These are phyloP conservation scores for Dichetophora obliterata DNA, from an alignment of 2,888 invertebrate genomes.

Conservation along the genomic window DNA sequence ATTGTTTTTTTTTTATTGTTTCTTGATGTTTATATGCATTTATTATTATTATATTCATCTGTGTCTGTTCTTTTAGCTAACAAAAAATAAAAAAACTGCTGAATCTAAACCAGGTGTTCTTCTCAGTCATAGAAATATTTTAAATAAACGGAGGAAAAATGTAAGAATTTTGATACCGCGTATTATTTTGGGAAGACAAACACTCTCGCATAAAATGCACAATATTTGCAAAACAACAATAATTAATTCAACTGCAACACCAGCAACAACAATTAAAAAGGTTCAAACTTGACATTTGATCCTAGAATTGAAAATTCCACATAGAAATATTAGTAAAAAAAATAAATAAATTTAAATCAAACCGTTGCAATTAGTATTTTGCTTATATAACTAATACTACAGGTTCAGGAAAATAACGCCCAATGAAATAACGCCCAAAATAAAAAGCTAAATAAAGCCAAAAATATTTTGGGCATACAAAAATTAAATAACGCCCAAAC, in stretches of 20 bases:
- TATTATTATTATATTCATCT: slow-evolving; percentile 30
- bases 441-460: too few relatives aligned
- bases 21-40: slow-evolving; percentile 42
- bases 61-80: slow-evolving; percentile 53
- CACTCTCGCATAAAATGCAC: slow-evolving; percentile 33
- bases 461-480: too few relatives aligned
- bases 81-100: slow-evolving; percentile 51
- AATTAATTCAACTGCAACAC: slow-evolving; percentile 33
- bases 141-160: slow-evolving; percentile 58
- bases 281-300: slow-evolving; percentile 25
- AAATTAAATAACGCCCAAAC: too few relatives aligned
- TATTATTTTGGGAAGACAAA: slow-evolving; percentile 43
- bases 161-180: slow-evolving; percentile 53
- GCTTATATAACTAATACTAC: too few relatives aligned
- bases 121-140: slow-evolving; percentile 46
- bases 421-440: too few relatives aligned
- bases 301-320: slow-evolving; percentile 22
- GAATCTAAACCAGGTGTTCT: slow-evolving; percentile 26
- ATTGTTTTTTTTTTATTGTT: slow-evolving; percentile 14
- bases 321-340: neutral
- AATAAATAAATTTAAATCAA: too few relatives aligned
- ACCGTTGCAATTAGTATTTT: neutral
- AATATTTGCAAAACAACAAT: slow-evolving; percentile 33
- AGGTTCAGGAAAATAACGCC: too few relatives aligned
- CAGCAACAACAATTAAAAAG: slow-evolving; percentile 43